These are phyloP conservation scores for Macrotis lagotis DNA, from an alignment of 2,113 vertebrate species.

Conservation along the genomic window DNA sequence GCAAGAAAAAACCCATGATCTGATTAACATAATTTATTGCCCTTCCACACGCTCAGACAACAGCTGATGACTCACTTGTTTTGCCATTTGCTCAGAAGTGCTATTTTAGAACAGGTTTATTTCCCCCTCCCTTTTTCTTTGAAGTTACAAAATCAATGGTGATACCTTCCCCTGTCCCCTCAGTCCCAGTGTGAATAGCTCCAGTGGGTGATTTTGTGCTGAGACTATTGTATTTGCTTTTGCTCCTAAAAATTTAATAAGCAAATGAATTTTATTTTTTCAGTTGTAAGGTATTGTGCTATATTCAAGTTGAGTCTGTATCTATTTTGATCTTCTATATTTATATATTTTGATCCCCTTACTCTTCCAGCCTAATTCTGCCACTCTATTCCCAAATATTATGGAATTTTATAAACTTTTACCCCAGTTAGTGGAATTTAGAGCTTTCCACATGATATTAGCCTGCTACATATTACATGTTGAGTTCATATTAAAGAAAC, in stretches of 20 bases:
- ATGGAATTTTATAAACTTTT: not conserved
- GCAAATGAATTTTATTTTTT: not conserved
- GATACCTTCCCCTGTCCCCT: not conserved
- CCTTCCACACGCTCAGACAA: constrained; percentile 77
- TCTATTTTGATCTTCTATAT: not conserved
- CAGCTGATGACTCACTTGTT: constrained; percentile 77
- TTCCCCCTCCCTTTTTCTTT: not conserved
- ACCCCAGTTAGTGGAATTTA: not conserved
- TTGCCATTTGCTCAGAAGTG: constrained; percentile 73
- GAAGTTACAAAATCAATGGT: not conserved
- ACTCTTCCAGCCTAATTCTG: not conserved
- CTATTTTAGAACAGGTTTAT: constrained; percentile 59
- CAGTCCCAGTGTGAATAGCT: not conserved
- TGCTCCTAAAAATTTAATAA: not conserved
- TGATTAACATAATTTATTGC: constrained; percentile 80
- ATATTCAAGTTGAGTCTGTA: not conserved
- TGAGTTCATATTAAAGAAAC: not conserved
- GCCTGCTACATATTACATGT: not conserved
- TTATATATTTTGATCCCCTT: not conserved
- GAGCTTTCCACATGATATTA: not conserved
- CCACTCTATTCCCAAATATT: not conserved
- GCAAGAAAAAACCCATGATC: constrained; percentile 76
- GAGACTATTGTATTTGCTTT: not conserved
- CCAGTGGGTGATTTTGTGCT: not conserved
- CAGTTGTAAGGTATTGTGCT: not conserved